Conservation (phyloP, 2,113 vertebrate species). For the Cygnus atratus region DNA sequence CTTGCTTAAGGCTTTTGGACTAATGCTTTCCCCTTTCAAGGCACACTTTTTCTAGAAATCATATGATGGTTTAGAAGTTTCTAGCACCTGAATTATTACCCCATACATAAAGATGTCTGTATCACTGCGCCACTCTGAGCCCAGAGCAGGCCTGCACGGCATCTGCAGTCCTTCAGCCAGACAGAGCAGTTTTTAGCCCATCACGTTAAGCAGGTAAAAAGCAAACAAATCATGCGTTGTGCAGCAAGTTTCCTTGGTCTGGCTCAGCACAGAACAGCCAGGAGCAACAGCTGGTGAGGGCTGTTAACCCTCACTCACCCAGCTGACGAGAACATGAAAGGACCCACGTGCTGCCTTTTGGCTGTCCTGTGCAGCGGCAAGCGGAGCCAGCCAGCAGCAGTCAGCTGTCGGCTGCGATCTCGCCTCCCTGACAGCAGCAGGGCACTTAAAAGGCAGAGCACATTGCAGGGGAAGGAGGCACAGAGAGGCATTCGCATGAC, state of each 20-base stretch:
- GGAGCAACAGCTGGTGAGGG: slow-evolving; percentile 12
- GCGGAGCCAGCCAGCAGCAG: background rate
- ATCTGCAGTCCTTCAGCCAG: background rate
- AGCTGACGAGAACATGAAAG: background rate
- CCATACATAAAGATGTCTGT: background rate
- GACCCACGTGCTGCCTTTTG: background rate
- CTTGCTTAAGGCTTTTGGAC: background rate
- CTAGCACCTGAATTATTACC: background rate
- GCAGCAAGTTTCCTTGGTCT: background rate
- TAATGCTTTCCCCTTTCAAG: background rate
- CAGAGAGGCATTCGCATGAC: rapidly evolving
- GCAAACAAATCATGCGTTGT: background rate
- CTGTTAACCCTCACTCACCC: background rate
- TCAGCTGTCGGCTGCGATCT: background rate
- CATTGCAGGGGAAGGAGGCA: background rate
- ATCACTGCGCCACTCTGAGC: background rate
- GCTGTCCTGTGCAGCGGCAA: background rate
- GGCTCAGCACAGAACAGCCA: background rate
- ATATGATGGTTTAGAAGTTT: background rate
- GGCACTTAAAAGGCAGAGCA: background rate
- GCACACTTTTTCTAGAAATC: background rate
- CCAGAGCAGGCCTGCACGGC: background rate
- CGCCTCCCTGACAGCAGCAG: background rate
- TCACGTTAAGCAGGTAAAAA: background rate
- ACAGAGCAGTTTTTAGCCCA: rapidly evolving